Evolutionary conservation across 2,888 invertebrate genomes (phyloP), one percentile per base, ranked within the genome.

Genomic region (Metopia argyrocephala): DNA sequence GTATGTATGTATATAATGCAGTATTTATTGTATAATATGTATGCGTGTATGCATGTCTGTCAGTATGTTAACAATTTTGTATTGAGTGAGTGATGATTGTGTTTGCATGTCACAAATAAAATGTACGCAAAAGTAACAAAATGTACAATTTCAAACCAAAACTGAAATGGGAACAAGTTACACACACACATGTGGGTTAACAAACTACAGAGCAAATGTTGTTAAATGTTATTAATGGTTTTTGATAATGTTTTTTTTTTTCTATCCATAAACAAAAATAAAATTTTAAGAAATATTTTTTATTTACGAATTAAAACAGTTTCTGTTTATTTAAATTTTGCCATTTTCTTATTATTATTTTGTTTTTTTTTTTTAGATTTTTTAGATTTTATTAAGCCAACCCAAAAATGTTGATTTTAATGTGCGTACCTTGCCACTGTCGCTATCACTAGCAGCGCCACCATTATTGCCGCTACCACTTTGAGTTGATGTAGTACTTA

Each of bases 381-480:
- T 80, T 83, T 88, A 88, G 82, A 90, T 90, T 89, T 90, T 90
- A 81, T 81, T 81, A 87, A 91, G 86, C 91, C 91, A 91, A 89
- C 90, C 89, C 87, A 90, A 88, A 83, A 91, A 87, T 86, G 90
- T 87, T 85, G 91, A 89, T 87, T 90, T 89, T 83, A 91, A 88
- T 88, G 90, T 91, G 87, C 90, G 90, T 89, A 91, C 91, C 90
- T 90, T 91, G 85, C 90, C 91, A 86, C 89, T 89, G 86, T 90
- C 90, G 86, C 88, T 87, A 84, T 91, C 85, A 76, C 83, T 83
- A 66, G 83, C 76, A 65, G 82, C 79, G 74, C 82, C 83, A 74
- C 82, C 82, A 62, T 81, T 76, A 70, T 76, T 75, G 27, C 68
- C 61, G 69, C 70, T 85, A 76, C 85, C 71, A 76, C 66, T 78